Evolutionary conservation across 1,140 invertebrate species (phyloP).

Genomic region (Cherax destructor): DNA sequence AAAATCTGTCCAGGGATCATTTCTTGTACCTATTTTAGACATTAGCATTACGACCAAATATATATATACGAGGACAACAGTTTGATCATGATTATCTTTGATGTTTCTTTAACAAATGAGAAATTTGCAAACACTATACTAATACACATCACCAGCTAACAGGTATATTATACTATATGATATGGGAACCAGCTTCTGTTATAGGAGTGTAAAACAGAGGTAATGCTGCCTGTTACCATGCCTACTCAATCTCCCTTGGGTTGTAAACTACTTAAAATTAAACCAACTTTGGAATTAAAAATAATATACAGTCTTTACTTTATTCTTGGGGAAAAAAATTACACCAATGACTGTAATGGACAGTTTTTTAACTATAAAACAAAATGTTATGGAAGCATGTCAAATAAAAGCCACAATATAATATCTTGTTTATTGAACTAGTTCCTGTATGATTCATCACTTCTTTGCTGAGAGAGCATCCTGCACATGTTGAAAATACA

Average conservation of each 20-base stretch:
- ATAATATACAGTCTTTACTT: not conserved
- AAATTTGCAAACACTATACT: too few relatives aligned
- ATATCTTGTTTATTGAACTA: conserved; percentile 13
- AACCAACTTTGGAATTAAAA: not conserved
- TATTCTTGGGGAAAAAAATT: not conserved
- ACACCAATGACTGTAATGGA: not conserved
- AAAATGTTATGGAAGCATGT: not conserved
- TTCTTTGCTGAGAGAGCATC: conserved; percentile 12
- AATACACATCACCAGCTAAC: too few relatives aligned
- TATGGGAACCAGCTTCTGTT: too few relatives aligned
- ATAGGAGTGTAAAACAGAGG: too few relatives aligned
- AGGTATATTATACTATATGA: too few relatives aligned
- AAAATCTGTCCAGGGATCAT: too few relatives aligned
- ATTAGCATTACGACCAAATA: too few relatives aligned
- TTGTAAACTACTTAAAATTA: not conserved
- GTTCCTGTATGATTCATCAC: conserved; percentile 12
- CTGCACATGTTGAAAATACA: not conserved
- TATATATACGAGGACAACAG: too few relatives aligned
- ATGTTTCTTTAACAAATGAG: too few relatives aligned
- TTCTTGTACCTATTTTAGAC: too few relatives aligned
- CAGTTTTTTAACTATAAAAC: not conserved
- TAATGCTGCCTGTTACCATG: not conserved
- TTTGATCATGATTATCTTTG: too few relatives aligned
- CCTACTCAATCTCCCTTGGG: not conserved
- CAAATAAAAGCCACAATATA: conserved; percentile 12